Evolutionary conservation across 1,140 invertebrate species (phyloP), one percentile per base, ranked within the genome.

Genomic region (Camponotus pennsylvanicus): DNA sequence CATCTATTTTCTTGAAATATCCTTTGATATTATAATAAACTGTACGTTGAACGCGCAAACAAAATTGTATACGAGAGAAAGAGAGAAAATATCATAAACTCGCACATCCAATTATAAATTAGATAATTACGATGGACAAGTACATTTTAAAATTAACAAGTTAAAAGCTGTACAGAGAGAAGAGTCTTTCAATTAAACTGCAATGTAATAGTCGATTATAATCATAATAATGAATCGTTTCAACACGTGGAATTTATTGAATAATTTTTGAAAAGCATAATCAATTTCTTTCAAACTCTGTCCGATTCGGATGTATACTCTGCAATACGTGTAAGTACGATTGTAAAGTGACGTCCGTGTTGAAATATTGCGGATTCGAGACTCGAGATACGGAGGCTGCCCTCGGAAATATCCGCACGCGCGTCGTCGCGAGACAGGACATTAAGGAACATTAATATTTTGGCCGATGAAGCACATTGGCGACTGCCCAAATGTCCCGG

Each of bases 371-470:
- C 71, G 15, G 59, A 57, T 61, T 76, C 55, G 73, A 27, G 27
- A 76, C 71, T 64, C 57, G 82, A 42, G 37, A 64, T 32, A n/a
- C 82, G 34, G 73, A 55, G 61, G 59, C 82, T 66, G 37, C 79
- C 18, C 66, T 37, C 34, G 63, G 21, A 67, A 57, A 70, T 42
- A 40, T 42, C 78, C 37, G 66, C 9, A 57, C n/a, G 78, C 66
- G 9, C 73, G 37, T 66, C 40, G 32, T 45, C 42, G 77, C 64
- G 70, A 67, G 37, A 82, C 84, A 82, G 59, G 76, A 59, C 77
- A 77, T 86, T 85, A 79, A 87, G 76, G 67, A 89, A 82, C 91
- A 88, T 92, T 92, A 91, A 91, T 92, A 92, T 92, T 92, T 92
- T 86, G 90, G 67, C 57, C 71, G 86, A 32, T 82, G 82, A 67